Percentiles rank a stretch among this genome's conserved stretches.
Conservation (phyloP, 2,113 vertebrate genomes). For the Lycocorax pyrrhopterus region DNA sequence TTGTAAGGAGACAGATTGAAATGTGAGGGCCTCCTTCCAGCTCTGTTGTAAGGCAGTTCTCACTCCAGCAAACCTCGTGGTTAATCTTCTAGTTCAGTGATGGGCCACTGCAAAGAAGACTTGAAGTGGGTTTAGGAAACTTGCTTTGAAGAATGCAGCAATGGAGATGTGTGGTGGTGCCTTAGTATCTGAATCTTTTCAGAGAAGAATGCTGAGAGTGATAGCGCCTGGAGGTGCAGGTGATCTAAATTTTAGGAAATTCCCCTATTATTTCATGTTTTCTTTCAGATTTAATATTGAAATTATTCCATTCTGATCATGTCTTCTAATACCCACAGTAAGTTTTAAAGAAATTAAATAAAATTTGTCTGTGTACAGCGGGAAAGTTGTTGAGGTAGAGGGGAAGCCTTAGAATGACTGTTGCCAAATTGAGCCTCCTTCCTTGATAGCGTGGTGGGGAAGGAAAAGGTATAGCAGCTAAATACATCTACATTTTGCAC, state of each 20-base stretch:
- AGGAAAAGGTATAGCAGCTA: not conserved
- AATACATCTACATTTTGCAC: not conserved
- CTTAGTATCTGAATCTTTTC: not conserved
- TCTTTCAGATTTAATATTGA: not conserved
- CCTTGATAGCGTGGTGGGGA: too few relatives aligned
- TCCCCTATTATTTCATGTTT: not conserved
- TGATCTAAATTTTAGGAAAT: not conserved
- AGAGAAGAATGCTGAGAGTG: not conserved
- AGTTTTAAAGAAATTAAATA: not conserved
- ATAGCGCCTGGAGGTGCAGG: not conserved
- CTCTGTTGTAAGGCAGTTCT: not conserved
- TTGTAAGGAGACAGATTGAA: not conserved
- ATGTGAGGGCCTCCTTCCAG: not conserved
- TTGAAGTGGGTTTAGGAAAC: not conserved
- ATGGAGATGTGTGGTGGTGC: not conserved
- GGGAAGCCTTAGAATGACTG: not conserved
- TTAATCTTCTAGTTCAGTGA: not conserved
- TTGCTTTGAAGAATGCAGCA: not conserved
- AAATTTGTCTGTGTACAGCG: not conserved
- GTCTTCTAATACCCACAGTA: not conserved
- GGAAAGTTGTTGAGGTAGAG: not conserved
- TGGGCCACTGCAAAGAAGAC: not conserved
- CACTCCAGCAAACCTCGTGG: not conserved
- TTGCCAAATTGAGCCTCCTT: not conserved
- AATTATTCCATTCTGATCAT: not conserved